Evolutionary conservation across 2,797 vertebrate species (phyloP), one percentile per base, ranked within the genome.

Genomic region (Rallus crepitans): DNA sequence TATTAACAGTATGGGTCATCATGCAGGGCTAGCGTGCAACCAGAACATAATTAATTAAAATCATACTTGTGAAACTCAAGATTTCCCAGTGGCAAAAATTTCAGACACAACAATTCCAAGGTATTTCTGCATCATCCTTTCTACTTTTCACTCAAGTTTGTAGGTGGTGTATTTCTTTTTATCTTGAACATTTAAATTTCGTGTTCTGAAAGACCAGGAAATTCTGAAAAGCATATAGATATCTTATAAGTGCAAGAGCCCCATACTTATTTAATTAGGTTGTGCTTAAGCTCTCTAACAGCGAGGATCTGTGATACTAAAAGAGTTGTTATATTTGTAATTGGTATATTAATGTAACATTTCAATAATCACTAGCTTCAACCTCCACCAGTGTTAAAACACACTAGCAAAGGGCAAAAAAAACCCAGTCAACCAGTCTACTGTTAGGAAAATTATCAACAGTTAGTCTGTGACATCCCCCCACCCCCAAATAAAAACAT

Each of bases 381-480:
- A n/a, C 3, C 6, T 71, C 45, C n/a, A 16, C 18, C 27, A 52
- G 10, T 2, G 2, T 31, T 82, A 61, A 84, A 84, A 70, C 10
- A n/a, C 0, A 0, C 5, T 21, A 66, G 19, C 9, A 60, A 91
- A 68, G 33, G 19, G 6, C 6, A 92, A 81, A 70, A 72, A 11
- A 3, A 23, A 0, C 1, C 3, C 25, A 28, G 9, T 4, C 7
- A 0, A 81, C 24, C 9, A 48, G 7, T 64, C 15, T 78, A 14
- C 1, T 45, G 85, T 61, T 39, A 57, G 40, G 24, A 75, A 87
- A 76, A 82, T 53, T 76, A 20, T 84, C 23, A 76, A n/a, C n/a
- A 81, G 25, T 8, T 92, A 37, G 33, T 27, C 11, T 86, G 55
- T 65, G 6, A 72, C 10, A 45, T 3, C 3, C 6, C 7, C 1